Percentiles rank a stretch among this genome's conserved stretches.
phyloP scores from a whole-genome alignment of 2,113 vertebrate species.

The Microtus ochrogaster region DNA sequence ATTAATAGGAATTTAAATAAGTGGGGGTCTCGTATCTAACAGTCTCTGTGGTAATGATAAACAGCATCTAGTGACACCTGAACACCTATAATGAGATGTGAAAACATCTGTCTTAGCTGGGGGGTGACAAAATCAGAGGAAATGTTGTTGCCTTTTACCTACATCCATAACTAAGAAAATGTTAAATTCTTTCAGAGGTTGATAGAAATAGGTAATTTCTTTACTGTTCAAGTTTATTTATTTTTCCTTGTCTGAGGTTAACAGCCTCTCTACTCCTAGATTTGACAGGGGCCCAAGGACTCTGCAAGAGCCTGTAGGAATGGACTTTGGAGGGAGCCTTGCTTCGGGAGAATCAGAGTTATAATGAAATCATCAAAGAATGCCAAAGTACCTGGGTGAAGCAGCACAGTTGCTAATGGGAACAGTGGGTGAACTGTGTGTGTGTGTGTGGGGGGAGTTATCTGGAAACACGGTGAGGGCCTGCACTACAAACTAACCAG shows the following conservation, averaged over 20 bases:
- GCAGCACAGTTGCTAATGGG: background rate
- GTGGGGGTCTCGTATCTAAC: background rate
- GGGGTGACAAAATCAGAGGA: background rate
- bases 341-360: background rate
- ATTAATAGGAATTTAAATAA: background rate
- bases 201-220: background rate
- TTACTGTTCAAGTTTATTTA: background rate
- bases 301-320: background rate
- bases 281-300: background rate
- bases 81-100: background rate
- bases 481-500: no score
- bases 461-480: accelerated
- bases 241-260: background rate
- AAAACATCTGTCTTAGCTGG: background rate
- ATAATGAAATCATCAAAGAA: background rate
- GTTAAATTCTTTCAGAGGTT: background rate
- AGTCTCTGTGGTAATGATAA: background rate
- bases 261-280: background rate
- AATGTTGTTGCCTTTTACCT: background rate
- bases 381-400: background rate
- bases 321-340: background rate
- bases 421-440: background rate
- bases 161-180: background rate
- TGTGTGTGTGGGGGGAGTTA: no score
- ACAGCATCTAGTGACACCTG: background rate